A percentile compares a stretch with the other conserved stretches of the same genome.
Evolutionary conservation across 2,797 vertebrate species (phyloP).

Genomic region (Astyanax mexicanus): DNA sequence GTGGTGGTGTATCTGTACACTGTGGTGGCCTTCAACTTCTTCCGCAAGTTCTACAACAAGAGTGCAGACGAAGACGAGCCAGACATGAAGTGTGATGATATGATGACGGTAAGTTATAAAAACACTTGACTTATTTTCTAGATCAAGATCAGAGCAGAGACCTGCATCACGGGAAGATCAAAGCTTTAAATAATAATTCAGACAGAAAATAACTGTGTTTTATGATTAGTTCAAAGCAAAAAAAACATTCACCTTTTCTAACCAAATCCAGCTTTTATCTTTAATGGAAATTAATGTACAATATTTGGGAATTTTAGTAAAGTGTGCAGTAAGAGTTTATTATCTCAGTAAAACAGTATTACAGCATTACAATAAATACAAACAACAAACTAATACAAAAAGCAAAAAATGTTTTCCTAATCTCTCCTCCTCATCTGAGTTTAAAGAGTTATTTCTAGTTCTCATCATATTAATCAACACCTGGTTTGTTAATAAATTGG

Average conservation of each 20-base stretch:
- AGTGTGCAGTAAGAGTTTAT: no score
- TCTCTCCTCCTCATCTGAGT: no score
- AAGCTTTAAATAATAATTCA: not conserved
- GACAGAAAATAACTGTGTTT: not conserved
- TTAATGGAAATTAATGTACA: not conserved
- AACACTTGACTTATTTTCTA: constrained; percentile 1
- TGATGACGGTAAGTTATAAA: constrained; percentile 91
- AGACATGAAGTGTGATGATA: constrained; percentile 98
- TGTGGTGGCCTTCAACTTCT: constrained; percentile 98
- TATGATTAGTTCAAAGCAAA: constrained; percentile 6
- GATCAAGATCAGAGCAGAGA: constrained; percentile 6
- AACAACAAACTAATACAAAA: no score
- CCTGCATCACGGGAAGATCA: not conserved
- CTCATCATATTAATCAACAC: no score
- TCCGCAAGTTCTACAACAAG: constrained; percentile 99
- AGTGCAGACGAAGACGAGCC: constrained; percentile 95
- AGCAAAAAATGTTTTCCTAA: no score
- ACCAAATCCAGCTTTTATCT: not conserved
- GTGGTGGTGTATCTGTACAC: constrained; percentile 98
- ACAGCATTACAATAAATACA: no score
- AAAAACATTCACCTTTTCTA: not conserved
- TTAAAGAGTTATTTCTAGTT: no score
- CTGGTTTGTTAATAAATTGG: no score
- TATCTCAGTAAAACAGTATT: no score
- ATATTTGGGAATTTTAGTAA: no score